Conservation (phyloP, 53 echinoderm and acorn worm species). For the Hippasteria phrygiana region DNA sequence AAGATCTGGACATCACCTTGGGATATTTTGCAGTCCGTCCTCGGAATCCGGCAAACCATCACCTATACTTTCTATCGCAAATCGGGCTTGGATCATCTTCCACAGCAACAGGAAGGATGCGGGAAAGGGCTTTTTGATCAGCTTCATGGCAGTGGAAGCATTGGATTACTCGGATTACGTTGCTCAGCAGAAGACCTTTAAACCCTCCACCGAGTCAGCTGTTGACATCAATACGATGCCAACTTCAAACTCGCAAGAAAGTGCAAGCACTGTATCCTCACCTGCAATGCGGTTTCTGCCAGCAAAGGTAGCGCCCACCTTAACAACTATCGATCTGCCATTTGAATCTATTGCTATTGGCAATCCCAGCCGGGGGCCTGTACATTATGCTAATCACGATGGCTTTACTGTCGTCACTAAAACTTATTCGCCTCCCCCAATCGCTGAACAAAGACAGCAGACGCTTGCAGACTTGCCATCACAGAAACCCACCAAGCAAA, state of each 20-base stretch:
- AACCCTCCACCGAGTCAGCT: neutral
- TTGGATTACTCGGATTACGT: neutral
- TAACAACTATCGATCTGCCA: neutral
- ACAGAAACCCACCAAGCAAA: neutral
- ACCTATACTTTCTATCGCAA: constrained; percentile 10
- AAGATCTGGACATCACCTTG: constrained; percentile 10
- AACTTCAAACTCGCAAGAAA: neutral
- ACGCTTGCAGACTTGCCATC: neutral
- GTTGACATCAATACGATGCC: neutral
- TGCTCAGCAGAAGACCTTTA: constrained; percentile 29
- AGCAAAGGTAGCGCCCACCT: neutral
- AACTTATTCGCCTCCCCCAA: neutral
- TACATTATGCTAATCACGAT: neutral
- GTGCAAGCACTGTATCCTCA: neutral
- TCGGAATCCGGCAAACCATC: neutral
- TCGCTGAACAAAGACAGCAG: neutral
- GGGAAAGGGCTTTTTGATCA: constrained; percentile 31
- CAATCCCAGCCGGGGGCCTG: neutral
- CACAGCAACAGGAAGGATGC: constrained; percentile 9
- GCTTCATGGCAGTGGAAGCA: neutral
- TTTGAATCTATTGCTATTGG: constrained; percentile 25
- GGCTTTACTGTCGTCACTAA: neutral
- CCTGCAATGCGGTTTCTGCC: neutral
- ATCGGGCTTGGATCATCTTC: constrained; percentile 34
- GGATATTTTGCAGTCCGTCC: constrained; percentile 29